Evolutionary conservation across 2,888 invertebrate genomes (phyloP), one percentile per base, ranked within the genome.

Genomic region (Nemapogon koenigi): DNA sequence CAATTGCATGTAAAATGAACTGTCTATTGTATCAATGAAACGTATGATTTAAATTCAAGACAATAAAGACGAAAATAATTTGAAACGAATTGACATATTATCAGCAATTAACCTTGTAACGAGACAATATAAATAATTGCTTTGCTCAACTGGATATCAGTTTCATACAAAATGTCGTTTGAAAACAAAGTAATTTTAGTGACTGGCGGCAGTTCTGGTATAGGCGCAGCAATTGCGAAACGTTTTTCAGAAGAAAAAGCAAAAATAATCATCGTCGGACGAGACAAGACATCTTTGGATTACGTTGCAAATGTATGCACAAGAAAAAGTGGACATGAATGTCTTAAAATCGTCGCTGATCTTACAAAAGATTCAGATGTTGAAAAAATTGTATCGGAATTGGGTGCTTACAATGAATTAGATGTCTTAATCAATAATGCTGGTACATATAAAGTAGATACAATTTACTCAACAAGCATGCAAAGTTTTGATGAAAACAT

Each of bases 341-440:
- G 83, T 0, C 60, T 83, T 6, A 50, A 83, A 0, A 58, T 86
- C 16, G 61, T 75, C 26, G 87, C 83, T 1, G 88, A 89, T 45
- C 55, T 89, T 18, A 83, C 81, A 4, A 83, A 83, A 33, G 89
- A 89, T 53, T 55, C 55, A 1, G 88, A 89, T 44, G 81, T 83
- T 1, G 75, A 83, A 51, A 76, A 73, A 10, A 81, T 90, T 40
- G 53, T 90, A 7, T 73, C 82, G 2, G 75, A 83, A 16, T 87
- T 90, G 1, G 59, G 81, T 28, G 82, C 84, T 47, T 89, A 75
- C 56, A 84, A 85, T 1, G 82, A 81, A 54, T 59, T 91, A 6
- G 88, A 91, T 65, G 83, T 90, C 17, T 59, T 90, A 28, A 78
- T 91, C 1, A 91, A 94, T 58, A 90, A 88, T 69, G 93, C 93